Percentiles rank a stretch among this genome's conserved stretches.
These are phyloP conservation scores for Drosophila sechellia DNA, from an alignment of 1,140 invertebrate genomes.

Conservation along the genomic window DNA sequence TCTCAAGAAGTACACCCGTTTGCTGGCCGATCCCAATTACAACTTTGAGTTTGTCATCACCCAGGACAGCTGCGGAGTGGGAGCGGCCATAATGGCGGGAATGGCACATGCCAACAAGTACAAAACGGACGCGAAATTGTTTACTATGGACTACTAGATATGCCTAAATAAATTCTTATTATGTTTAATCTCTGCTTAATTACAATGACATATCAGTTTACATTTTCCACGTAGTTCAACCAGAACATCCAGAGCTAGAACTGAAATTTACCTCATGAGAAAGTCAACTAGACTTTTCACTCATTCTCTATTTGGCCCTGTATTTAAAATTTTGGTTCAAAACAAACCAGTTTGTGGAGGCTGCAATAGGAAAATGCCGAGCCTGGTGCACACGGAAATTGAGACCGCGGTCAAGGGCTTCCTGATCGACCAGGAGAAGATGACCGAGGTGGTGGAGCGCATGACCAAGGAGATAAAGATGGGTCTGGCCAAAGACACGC, in stretches of 20 bases:
- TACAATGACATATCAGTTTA: not conserved
- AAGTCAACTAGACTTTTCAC: not conserved
- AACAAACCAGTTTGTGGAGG: too few relatives aligned
- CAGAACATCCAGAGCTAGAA: too few relatives aligned
- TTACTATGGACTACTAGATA: conserved; percentile 34
- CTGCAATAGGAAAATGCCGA: not conserved
- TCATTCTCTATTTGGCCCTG: not conserved
- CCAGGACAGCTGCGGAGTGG: conserved; percentile 63
- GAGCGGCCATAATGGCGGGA: conserved; percentile 62
- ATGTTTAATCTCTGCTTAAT: too few relatives aligned
- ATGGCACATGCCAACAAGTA: conserved; percentile 30
- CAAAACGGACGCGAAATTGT: conserved; percentile 25
- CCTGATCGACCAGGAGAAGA: conserved; percentile 87
- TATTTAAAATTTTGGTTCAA: conserved; percentile 5
- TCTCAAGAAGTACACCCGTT: conserved; percentile 25
- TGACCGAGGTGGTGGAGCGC: conserved; percentile 90
- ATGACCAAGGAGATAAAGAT: conserved; percentile 91
- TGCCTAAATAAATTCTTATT: not conserved
- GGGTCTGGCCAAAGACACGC: conserved; percentile 92
- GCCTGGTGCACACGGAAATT: not conserved
- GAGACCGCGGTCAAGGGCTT: conserved; percentile 42
- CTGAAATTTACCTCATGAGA: not conserved
- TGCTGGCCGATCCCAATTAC: conserved; percentile 13
- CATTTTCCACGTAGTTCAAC: too few relatives aligned
- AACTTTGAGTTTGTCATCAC: conserved; percentile 45